phyloP scores from a whole-genome alignment of 2,113 vertebrate species.

The Tetrao urogallus region DNA sequence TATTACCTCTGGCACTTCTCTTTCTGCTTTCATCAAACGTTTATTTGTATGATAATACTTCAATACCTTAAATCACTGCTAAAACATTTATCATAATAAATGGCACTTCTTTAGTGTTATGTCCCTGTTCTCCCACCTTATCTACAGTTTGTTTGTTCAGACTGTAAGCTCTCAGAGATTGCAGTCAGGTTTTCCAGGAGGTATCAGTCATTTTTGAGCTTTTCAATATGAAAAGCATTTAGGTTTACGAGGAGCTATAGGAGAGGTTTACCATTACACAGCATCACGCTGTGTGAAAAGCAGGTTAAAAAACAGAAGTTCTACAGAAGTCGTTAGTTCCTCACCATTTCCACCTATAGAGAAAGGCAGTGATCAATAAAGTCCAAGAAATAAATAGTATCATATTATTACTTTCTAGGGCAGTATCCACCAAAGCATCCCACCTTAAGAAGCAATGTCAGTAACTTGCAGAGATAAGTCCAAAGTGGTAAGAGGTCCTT shows the following conservation, averaged over 20 bases:
- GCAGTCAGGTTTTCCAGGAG: not conserved
- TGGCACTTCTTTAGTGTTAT: not conserved
- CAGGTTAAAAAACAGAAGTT: not conserved
- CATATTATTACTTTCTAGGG: not conserved
- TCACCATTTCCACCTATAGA: not conserved
- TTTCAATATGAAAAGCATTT: not conserved
- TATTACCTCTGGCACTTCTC: not conserved
- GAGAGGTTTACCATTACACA: not conserved
- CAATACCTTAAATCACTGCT: not conserved
- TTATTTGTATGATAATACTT: conserved; percentile 54
- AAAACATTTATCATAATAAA: conserved; percentile 36
- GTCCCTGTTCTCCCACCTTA: not conserved
- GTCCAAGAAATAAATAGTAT: not conserved
- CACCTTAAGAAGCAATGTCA: not conserved
- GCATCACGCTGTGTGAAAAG: not conserved
- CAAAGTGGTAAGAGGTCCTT: not conserved
- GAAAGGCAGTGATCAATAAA: not conserved
- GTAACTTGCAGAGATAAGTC: not conserved
- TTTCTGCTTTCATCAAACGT: conserved; percentile 43
- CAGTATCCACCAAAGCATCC: not conserved
- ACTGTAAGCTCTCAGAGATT: not conserved
- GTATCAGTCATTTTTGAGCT: not conserved
- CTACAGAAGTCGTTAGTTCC: not conserved
- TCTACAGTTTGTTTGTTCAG: not conserved
- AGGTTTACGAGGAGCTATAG: not conserved